Conservation (phyloP, 2,888 invertebrate genomes). For the Eupeodes latifasciatus region DNA sequence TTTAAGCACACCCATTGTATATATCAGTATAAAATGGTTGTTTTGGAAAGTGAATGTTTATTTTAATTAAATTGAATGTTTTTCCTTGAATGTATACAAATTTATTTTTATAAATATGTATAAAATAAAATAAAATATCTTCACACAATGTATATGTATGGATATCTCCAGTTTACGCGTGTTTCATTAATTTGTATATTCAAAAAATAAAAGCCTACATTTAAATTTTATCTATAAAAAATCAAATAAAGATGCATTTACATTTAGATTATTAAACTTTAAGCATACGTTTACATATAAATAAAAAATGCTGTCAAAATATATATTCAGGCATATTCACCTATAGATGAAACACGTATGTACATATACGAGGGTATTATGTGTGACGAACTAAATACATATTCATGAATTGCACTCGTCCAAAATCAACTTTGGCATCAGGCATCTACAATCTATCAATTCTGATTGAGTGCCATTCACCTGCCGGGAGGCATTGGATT, state of each 20-base stretch:
- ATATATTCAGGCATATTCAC: background rate
- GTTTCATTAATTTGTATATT: too few species aligned
- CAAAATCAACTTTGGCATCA: constrained; percentile 72
- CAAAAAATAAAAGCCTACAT: background rate
- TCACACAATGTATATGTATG: too few species aligned
- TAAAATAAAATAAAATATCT: too few species aligned
- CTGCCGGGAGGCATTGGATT: constrained; percentile 70
- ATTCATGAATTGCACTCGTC: constrained; percentile 68
- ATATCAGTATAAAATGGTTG: background rate
- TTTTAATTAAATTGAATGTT: constrained; percentile 19
- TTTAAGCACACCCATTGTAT: too few species aligned
- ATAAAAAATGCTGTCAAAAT: constrained; percentile 11
- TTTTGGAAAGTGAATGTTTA: constrained; percentile 7
- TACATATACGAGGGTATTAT: background rate
- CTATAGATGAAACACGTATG: background rate
- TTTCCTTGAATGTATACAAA: background rate
- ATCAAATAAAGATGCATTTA: background rate
- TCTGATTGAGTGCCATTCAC: constrained; percentile 73
- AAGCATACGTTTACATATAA: background rate
- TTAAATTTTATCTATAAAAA: background rate
- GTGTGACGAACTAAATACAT: constrained; percentile 61
- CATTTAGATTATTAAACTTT: background rate
- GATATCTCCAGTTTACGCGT: too few species aligned
- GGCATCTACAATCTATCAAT: constrained; percentile 75
- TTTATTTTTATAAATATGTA: too few species aligned